Base-by-base conservation (phyloP, 2,797 vertebrate species). In the Lacerta agilis region DNA sequence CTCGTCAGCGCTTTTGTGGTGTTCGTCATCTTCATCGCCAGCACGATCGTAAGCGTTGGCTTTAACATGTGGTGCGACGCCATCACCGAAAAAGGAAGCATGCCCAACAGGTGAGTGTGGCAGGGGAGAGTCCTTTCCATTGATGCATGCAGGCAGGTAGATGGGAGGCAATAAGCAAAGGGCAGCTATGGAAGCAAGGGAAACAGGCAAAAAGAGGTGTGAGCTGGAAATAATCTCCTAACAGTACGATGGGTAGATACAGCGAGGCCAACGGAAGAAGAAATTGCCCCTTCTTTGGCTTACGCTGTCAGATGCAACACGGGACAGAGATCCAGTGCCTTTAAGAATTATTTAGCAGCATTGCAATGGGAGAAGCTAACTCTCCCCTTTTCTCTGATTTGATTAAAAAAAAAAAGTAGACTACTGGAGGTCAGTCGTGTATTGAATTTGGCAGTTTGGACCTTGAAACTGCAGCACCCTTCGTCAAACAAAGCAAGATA, bases 41-140 rank as follows among this genome's bases (percentile, higher is more conserved):
- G 99, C 97, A 99, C 98, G 91, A 98, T 99, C 13, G 97, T 99
- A 95, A 99, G 98, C 4, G 98, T 99, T 95, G 99, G 99, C 77
- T 99, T 99, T 96, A 98, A 98, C 96, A 97, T 99, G 97, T 99
- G 99, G 99, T 99, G 99, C 27, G 98, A 99, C 33, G 96, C 98
- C 87, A 90, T 99, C 96, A 99, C 98, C 0, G 99, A 99, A 94
- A 97, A 98, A 84, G 98, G 98, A 92, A 96, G 95, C 33, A 96
- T 98, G 97, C 97, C 97, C 66, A 98, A 97, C 97, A 99, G 98
- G 99, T 99, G 89, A 77, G 97, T 94, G 91, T 45, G 82, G 58
- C 88, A 93, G 36, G 92, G 80, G 25, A 90, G 25, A 15, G 79
- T 92, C 90, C 89, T 45, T 89, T 84, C 23, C 5, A 15, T 82